Evolutionary conservation across 2,888 invertebrate genomes (phyloP), one percentile per base, ranked within the genome.

Genomic region (Perithous albicinctus): DNA sequence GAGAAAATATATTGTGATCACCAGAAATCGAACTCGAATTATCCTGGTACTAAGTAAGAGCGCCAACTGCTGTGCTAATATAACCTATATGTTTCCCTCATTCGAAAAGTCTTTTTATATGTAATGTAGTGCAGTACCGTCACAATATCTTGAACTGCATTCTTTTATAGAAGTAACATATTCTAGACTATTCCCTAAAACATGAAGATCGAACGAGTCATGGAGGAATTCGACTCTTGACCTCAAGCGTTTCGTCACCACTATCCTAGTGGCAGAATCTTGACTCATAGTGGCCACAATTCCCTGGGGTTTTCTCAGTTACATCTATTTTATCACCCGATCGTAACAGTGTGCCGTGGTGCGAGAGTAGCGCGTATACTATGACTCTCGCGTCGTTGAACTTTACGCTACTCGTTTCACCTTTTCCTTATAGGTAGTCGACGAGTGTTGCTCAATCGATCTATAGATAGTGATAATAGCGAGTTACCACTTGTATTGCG

Each of bases 301-400:
- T 54, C 23, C 46, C 43, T 12, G 6, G 10, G 64, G 15, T 43
- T 64, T 64, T 64, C 43, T 20, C 54, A 35, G 29, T 48, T 35
- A 48, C 69, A 61, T 69, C 69, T 41, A 38, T 69, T 69, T 72
- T 64, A 72, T 26, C 43, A 77, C 43, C 43, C 8, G 18, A n/a
- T 46, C 54, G 54, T 76, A 56, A 56, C 41, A 35, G 23, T 18
- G 23, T 26, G 38, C 18, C 12, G 51, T 32, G 38, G 51, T 61
- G 63, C 69, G 63, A 77, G 64, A 26, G 43, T 66, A 56, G n/a
- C n/a, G 51, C 56, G 46, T 38, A 67, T 67, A 59, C 48, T 32
- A 38, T 48, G 56, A 67, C 46, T 72, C 63, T 43, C 35, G 54
- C 54, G 56, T 64, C 78, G 78, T 78, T 78, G 54, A 78, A 72